phyloP scores from a whole-genome alignment of 2,113 vertebrate genomes.

The Motacilla tschutschensis region DNA sequence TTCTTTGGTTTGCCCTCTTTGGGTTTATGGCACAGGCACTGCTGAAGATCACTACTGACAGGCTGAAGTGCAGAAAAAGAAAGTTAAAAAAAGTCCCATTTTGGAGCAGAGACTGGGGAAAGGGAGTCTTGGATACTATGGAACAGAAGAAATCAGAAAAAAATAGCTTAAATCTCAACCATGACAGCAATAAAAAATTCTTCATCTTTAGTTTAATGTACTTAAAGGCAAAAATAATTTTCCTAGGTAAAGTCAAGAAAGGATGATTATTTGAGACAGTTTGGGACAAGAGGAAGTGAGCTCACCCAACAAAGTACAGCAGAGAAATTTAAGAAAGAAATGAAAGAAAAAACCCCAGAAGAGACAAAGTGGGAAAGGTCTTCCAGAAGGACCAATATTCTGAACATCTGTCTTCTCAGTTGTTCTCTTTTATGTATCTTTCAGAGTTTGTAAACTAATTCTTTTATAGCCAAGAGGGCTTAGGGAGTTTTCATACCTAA shows the following conservation, averaged over 20 bases:
- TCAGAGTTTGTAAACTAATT: not conserved
- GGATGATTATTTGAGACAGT: accelerated
- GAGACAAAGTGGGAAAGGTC: not conserved
- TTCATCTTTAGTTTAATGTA: not conserved
- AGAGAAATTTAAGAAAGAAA: not conserved
- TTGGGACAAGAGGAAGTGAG: not conserved
- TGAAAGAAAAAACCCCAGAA: not conserved
- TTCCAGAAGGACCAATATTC: not conserved
- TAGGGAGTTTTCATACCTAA: not conserved
- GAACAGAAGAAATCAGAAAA: not conserved
- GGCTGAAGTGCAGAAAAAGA: not conserved
- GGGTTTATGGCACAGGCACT: accelerated
- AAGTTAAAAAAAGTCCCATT: accelerated
- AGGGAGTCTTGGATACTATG: accelerated
- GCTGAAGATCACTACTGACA: not conserved
- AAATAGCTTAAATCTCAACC: not conserved
- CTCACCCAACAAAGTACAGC: not conserved
- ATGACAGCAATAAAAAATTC: not conserved
- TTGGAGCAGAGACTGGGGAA: not conserved
- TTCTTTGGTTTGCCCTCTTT: not conserved
- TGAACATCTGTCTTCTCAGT: not conserved
- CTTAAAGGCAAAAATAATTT: not conserved
- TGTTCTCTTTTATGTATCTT: not conserved
- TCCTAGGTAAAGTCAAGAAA: not conserved
- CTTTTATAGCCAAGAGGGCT: not conserved